phyloP scores from a whole-genome alignment of 2,888 invertebrate species.

The Cephus spinipes region DNA sequence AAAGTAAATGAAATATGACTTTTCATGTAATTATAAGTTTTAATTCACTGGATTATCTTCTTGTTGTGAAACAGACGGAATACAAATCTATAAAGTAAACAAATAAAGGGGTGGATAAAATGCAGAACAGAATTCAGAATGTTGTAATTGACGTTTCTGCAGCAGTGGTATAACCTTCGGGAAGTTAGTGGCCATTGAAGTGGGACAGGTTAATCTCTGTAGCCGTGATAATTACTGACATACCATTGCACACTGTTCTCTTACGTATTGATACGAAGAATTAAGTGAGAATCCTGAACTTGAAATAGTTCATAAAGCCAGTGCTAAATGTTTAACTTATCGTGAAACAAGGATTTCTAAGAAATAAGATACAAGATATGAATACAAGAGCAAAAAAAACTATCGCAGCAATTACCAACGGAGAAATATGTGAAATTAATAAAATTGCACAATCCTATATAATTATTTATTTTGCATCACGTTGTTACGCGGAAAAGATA shows the following conservation, averaged over 20 bases:
- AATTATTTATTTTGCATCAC: neutral
- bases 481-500: neutral
- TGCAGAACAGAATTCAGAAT: no score
- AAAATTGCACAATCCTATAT: neutral
- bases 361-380: neutral
- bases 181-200: neutral
- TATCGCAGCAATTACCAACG: neutral
- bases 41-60: no score
- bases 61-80: no score
- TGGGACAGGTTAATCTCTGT: constrained; percentile 10
- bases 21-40: no score
- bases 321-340: neutral
- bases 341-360: no score
- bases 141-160: neutral
- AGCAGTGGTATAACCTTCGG: neutral
- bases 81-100: no score
- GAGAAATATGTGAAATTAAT: neutral
- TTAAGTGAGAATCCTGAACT: neutral
- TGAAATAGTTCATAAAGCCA: neutral
- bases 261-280: neutral
- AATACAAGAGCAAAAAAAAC: neutral
- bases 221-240: neutral
- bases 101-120: no score
- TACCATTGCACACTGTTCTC: neutral
- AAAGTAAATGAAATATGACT: no score